Base-by-base conservation (phyloP, 2,113 vertebrate species). In the Platichthys flesus region DNA sequence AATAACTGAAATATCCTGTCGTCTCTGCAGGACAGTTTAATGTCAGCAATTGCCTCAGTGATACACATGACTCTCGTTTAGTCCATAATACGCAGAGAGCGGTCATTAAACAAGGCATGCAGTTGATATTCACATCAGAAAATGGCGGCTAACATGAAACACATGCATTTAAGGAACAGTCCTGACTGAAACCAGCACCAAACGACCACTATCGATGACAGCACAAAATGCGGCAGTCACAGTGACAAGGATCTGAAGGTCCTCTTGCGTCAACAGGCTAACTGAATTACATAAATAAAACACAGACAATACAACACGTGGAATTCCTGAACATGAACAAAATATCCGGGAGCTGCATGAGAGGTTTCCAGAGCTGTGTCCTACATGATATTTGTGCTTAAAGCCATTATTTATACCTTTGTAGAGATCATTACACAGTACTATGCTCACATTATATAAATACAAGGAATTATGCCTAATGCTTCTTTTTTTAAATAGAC, bases 71-170 rank as follows among this genome's bases (percentile, higher is more conserved):
- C 14, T 77, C n/a, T 49, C 49, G 61, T 71, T 28, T 68, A 54
- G 71, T 71, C 80, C 51, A 67, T 73, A 71, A 71, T 67, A 80
- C 78, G 76, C 79, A 80, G 59, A 81, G 66, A 71, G 71, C 70
- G 75, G 71, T 86, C 83, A 83, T 85, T 84, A 86, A 91, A 86
- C 67, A 80, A 84, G 67, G 87, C 88, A 88, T 88, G 87, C 86
- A 87, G 81, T 51, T 42, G 64, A 83, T 82, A 78, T 75, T 85
- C 61, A 77, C 65, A 79, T 84, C 45, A 82, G 68, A 90, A 85
- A 88, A 84, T 83, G 79, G 79, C 37, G 12, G 61, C 73, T 91
- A 92, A 91, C 67, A 58, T 76, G 69, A 90, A 92, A 89, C 91
- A 92, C 58, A 78, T 91, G 88, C 73, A 86, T 70, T 54, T 79